Conservation (phyloP, 2,888 invertebrate species). For the Acleris literana region DNA sequence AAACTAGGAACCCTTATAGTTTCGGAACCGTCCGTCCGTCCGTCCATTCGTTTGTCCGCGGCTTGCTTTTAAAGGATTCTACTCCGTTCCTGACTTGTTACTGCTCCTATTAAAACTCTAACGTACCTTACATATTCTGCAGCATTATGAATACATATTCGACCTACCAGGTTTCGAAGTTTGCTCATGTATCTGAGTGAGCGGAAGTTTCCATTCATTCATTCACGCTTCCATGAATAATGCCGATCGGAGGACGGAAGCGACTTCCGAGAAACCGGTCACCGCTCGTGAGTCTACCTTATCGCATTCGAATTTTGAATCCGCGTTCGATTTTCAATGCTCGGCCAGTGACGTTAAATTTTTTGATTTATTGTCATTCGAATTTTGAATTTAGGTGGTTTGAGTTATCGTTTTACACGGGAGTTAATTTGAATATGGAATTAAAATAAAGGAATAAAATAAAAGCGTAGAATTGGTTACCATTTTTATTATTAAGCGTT, state of each 20-base stretch:
- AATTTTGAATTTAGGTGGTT: too few relatives aligned
- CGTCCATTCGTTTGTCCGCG: too few relatives aligned
- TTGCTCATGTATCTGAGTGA: slow-evolving; percentile 34
- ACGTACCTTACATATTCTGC: background rate
- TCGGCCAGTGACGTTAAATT: background rate
- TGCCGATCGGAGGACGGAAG: slow-evolving; percentile 39
- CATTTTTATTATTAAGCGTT: too few relatives aligned
- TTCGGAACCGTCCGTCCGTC: too few relatives aligned
- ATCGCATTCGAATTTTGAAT: slow-evolving; percentile 33
- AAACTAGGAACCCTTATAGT: too few relatives aligned
- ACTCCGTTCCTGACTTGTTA: background rate
- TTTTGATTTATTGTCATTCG: slow-evolving; percentile 2
- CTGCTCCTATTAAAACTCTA: slow-evolving; percentile 1
- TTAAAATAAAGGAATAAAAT: too few relatives aligned
- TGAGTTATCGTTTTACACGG: too few relatives aligned
- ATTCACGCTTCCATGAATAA: slow-evolving; percentile 38
- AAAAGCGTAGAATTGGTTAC: too few relatives aligned
- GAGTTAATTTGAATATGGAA: too few relatives aligned
- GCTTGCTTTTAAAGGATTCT: background rate
- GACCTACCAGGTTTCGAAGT: slow-evolving; percentile 27
- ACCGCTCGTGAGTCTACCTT: slow-evolving; percentile 34
- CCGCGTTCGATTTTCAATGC: slow-evolving; percentile 16
- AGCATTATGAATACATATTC: slow-evolving; percentile 27
- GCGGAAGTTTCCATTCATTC: slow-evolving; percentile 41
- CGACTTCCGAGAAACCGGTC: slow-evolving; percentile 38